Evolutionary conservation across 2,797 vertebrate species (phyloP).

Genomic region (Diglossa cyanea): DNA sequence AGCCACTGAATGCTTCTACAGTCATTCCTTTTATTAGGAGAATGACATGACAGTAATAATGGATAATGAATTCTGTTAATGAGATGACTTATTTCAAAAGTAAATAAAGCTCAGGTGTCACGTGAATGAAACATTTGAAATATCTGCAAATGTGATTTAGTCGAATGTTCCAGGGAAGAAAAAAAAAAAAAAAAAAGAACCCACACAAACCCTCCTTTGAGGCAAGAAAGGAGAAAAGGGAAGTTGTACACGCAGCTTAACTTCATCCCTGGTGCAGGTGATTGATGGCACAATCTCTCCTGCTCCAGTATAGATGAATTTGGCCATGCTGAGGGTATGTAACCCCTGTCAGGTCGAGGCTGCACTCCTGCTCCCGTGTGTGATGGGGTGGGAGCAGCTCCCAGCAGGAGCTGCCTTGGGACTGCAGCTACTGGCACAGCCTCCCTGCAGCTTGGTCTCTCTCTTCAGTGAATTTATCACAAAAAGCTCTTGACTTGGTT

Average conservation of each 20-base stretch:
- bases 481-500: background rate
- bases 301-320: background rate
- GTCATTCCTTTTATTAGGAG: slow-evolving; percentile 57
- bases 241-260: background rate
- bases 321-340: background rate
- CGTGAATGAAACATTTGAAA: slow-evolving; percentile 44
- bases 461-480: background rate
- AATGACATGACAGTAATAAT: slow-evolving; percentile 71
- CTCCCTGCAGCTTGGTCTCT: background rate
- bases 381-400: background rate
- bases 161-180: background rate
- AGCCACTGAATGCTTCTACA: slow-evolving; percentile 62
- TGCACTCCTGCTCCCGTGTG: accelerated
- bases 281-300: background rate
- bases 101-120: slow-evolving; percentile 68
- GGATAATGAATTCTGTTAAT: slow-evolving; percentile 67
- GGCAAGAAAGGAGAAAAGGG: background rate
- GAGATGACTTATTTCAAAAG: slow-evolving; percentile 67
- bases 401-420: background rate
- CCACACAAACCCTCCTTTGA: background rate
- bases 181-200: background rate
- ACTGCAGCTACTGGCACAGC: background rate
- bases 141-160: slow-evolving; percentile 58
- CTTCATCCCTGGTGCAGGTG: background rate
- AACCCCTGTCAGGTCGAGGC: background rate